These are phyloP conservation scores for Cavia porcellus DNA, from an alignment of 2,113 vertebrate species.

Conservation along the genomic window DNA sequence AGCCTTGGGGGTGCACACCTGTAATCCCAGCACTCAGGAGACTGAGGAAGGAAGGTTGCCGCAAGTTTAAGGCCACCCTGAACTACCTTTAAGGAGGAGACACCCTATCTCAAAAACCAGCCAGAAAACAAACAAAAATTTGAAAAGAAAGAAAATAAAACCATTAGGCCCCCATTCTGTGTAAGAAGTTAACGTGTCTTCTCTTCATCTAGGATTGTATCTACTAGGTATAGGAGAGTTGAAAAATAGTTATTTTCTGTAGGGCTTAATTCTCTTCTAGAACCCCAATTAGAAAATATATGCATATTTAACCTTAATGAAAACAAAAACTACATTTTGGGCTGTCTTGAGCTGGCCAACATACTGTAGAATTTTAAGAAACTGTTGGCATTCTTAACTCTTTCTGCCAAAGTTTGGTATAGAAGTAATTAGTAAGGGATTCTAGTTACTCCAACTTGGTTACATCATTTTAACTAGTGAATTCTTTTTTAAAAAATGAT, in stretches of 20 bases:
- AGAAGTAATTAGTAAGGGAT: conserved; percentile 25
- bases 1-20: too few species aligned
- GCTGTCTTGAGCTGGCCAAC: not conserved
- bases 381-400: not conserved
- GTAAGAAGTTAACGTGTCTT: not conserved
- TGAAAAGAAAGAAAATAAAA: too few species aligned
- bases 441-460: conserved; percentile 19
- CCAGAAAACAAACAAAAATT: too few species aligned
- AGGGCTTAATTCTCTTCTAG: not conserved
- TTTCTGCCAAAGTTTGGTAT: not conserved
- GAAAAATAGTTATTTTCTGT: conserved; percentile 41
- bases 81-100: not conserved
- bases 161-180: not conserved
- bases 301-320: conserved; percentile 32
- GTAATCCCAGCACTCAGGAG: not conserved
- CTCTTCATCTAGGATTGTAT: not conserved
- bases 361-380: conserved; percentile 30
- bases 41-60: not conserved
- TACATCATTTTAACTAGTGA: conserved; percentile 58
- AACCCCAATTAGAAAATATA: not conserved
- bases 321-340: conserved; percentile 24
- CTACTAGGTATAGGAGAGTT: not conserved
- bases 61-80: not conserved
- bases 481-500: not conserved
- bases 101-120: too few species aligned